Evolutionary conservation across 2,113 vertebrate genomes (phyloP).

Genomic region (Speoplatyrhinus poulsoni): DNA sequence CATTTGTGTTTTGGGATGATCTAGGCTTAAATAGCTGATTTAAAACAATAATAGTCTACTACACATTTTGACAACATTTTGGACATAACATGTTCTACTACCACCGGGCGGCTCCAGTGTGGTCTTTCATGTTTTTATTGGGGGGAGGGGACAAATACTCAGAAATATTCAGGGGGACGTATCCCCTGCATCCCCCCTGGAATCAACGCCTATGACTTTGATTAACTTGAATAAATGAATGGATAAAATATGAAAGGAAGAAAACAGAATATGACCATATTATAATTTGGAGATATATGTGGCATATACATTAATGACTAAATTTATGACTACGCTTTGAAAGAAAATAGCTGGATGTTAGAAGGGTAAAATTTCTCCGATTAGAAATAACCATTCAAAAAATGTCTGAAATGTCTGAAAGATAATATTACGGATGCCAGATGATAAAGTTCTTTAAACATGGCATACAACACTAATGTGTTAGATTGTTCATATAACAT

Average conservation of each 20-base stretch:
- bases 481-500: neutral
- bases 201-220: neutral
- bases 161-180: too few species aligned
- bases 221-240: conserved; percentile 61
- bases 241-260: conserved; percentile 38
- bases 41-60: too few species aligned
- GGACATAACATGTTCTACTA: too few species aligned
- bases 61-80: too few species aligned
- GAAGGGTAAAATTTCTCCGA: conserved; percentile 11
- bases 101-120: too few species aligned
- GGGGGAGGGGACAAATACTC: too few species aligned
- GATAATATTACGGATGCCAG: neutral
- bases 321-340: conserved; percentile 62
- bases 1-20: too few species aligned
- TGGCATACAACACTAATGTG: neutral
- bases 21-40: too few species aligned
- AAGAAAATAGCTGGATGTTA: conserved; percentile 48
- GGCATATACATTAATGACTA: conserved; percentile 71
- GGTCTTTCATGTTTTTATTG: conserved; percentile 33
- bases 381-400: conserved; percentile 1
- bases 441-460: neutral
- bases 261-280: conserved; percentile 47
- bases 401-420: conserved; percentile 6
- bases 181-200: too few species aligned
- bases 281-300: conserved; percentile 79